Conservation (phyloP, 2,797 vertebrate genomes). For the Psittacula echo region DNA sequence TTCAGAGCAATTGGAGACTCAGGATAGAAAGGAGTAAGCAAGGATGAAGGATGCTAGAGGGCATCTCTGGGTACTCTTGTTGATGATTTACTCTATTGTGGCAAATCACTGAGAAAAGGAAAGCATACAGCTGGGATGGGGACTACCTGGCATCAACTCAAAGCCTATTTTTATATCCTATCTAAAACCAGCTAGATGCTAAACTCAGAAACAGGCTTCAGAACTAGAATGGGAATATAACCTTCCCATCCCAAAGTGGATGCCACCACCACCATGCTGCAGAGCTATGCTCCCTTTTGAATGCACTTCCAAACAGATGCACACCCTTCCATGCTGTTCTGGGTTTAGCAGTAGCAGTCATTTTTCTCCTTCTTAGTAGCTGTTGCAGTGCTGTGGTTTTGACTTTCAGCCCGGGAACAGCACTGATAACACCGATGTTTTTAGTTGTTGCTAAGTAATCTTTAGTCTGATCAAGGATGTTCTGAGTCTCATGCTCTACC, state of each 20-base stretch:
- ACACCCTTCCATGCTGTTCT: neutral
- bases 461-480: no score
- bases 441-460: no score
- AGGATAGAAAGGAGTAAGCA: neutral
- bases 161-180: neutral
- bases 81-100: neutral
- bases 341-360: no score
- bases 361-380: no score
- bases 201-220: neutral
- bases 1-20: neutral
- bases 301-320: neutral
- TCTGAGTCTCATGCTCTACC: no score
- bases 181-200: neutral
- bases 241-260: neutral
- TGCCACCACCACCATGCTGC: neutral
- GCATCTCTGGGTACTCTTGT: neutral
- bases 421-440: no score
- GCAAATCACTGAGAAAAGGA: neutral
- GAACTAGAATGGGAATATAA: neutral
- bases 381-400: no score
- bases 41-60: neutral
- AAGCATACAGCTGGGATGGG: neutral
- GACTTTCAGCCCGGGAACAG: no score
- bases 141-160: neutral
- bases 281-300: neutral